Evolutionary conservation across 2,888 invertebrate species (phyloP).

Genomic region (Idaea straminata): DNA sequence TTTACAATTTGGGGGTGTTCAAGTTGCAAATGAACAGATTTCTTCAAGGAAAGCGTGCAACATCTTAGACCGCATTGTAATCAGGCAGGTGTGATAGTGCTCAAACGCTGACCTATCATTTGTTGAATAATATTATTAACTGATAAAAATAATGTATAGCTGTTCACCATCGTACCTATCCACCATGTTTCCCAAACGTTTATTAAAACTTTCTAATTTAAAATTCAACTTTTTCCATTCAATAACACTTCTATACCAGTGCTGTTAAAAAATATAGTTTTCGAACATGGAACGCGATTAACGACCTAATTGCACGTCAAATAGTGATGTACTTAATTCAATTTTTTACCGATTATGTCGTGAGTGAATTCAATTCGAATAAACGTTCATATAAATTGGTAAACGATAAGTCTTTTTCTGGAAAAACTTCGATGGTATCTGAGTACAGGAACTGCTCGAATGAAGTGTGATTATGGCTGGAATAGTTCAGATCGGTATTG

Average conservation of each 20-base stretch:
- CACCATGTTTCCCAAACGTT: not conserved
- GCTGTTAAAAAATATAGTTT: slow-evolving; percentile 22
- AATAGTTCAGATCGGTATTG: no score
- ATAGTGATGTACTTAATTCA: slow-evolving; percentile 29
- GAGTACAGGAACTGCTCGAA: no score
- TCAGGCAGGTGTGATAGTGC: no score
- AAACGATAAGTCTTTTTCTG: not conserved
- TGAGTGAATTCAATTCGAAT: slow-evolving; percentile 38
- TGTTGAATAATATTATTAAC: not conserved
- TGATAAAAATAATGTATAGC: not conserved
- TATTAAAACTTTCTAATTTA: not conserved
- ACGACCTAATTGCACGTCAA: slow-evolving; percentile 34
- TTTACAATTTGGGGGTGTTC: no score
- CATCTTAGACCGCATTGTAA: no score
- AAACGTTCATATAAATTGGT: slow-evolving; percentile 38
- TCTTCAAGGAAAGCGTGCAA: no score
- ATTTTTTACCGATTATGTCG: slow-evolving; percentile 26
- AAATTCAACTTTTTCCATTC: not conserved
- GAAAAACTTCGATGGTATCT: not conserved
- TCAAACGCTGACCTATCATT: no score
- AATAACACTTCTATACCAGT: not conserved
- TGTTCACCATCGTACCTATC: not conserved
- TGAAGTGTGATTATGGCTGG: no score
- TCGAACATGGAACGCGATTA: slow-evolving; percentile 25
- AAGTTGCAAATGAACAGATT: no score